Evolutionary conservation across 2,113 vertebrate species (phyloP).

Genomic region (Dipodomys stephensi): DNA sequence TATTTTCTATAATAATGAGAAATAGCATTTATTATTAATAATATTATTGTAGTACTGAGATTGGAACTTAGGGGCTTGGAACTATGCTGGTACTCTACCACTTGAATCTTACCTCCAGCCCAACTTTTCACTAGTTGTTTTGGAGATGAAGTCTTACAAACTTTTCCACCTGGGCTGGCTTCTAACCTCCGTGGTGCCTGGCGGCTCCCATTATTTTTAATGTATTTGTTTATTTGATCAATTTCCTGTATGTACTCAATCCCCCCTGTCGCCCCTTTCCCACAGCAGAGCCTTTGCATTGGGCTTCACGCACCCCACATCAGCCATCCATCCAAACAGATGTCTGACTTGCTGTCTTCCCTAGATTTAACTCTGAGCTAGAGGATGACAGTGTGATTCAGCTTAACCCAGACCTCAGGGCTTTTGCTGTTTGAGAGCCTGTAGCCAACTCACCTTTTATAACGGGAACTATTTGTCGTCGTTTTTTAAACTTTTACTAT

Average conservation of each 20-base stretch:
- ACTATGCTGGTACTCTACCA: too few relatives aligned
- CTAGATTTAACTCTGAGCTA: too few relatives aligned
- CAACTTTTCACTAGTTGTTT: too few relatives aligned
- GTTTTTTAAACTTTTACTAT: too few relatives aligned
- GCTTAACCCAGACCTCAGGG: not conserved
- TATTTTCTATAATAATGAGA: conserved; percentile 2
- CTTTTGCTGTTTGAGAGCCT: not conserved
- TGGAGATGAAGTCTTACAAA: too few relatives aligned
- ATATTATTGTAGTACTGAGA: too few relatives aligned
- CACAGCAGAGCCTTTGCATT: not conserved
- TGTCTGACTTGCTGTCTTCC: not conserved
- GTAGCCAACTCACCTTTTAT: not conserved
- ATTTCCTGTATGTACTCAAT: not conserved
- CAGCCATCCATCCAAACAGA: not conserved
- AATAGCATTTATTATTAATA: not conserved
- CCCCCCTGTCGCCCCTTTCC: not conserved
- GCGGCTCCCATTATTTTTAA: not conserved
- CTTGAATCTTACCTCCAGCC: too few relatives aligned
- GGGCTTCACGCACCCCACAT: not conserved
- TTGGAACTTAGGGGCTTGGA: too few relatives aligned
- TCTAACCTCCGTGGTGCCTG: too few relatives aligned
- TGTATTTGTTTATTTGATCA: not conserved
- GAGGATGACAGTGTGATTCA: not conserved
- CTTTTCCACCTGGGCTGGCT: too few relatives aligned
- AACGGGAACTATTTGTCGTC: not conserved